These are phyloP conservation scores for Macrosoma leucophasiata DNA, from an alignment of 2,888 invertebrate genomes.

Conservation along the genomic window DNA sequence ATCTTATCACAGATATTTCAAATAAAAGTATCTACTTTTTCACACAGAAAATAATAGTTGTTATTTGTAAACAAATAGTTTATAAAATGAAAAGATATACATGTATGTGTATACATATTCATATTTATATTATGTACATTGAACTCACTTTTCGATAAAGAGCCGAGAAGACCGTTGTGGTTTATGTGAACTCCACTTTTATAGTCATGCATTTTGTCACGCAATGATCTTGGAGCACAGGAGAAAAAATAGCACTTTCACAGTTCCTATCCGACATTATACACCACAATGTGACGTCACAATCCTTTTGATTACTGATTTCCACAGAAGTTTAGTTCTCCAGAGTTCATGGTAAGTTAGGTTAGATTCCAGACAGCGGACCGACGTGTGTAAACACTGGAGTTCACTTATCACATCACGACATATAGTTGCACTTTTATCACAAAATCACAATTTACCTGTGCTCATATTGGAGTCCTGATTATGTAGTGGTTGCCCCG, in stretches of 20 bases:
- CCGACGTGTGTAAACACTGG: slow-evolving; percentile 47
- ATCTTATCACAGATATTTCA: no score
- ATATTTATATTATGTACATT: no score
- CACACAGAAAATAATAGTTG: neutral
- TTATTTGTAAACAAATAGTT: neutral
- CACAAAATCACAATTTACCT: slow-evolving; percentile 79
- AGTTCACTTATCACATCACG: slow-evolving; percentile 58
- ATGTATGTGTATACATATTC: neutral
- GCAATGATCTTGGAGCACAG: slow-evolving; percentile 54
- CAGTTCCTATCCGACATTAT: slow-evolving; percentile 70
- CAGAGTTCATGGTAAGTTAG: slow-evolving; percentile 39
- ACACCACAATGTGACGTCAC: slow-evolving; percentile 65
- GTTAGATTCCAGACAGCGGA: slow-evolving; percentile 38
- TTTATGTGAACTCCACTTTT: slow-evolving; percentile 67
- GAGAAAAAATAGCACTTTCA: slow-evolving; percentile 64
- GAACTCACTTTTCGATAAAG: slow-evolving; percentile 68
- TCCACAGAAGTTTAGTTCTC: slow-evolving; percentile 48
- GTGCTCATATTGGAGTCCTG: slow-evolving; percentile 99
- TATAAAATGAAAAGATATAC: no score
- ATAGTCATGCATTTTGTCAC: slow-evolving; percentile 68
- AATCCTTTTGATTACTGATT: slow-evolving; percentile 55
- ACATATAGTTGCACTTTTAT: slow-evolving; percentile 51
- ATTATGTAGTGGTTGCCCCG: slow-evolving; percentile 89
- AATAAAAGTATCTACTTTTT: slow-evolving; percentile 1
- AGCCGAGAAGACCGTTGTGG: slow-evolving; percentile 64